These are phyloP conservation scores for Euclidia mi DNA, from an alignment of 2,888 invertebrate species.

Conservation along the genomic window DNA sequence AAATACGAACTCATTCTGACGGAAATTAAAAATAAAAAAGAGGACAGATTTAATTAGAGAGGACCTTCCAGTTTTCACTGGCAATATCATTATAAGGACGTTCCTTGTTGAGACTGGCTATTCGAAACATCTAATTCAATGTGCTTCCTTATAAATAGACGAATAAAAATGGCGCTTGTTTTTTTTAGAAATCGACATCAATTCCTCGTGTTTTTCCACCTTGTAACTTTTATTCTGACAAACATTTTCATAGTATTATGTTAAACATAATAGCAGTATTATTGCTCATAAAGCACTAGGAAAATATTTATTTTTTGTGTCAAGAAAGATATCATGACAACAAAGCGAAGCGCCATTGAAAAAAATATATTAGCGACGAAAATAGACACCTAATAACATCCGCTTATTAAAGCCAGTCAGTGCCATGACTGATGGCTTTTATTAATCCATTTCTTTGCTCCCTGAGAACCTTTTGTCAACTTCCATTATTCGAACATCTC, in stretches of 20 bases:
- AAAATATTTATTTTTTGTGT: slow-evolving; percentile 6
- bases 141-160: slow-evolving; percentile 17
- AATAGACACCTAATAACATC: slow-evolving; percentile 43
- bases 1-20: slow-evolving; percentile 57
- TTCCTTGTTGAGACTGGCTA: slow-evolving; percentile 35
- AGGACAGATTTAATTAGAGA: slow-evolving; percentile 67
- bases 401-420: slow-evolving; percentile 46
- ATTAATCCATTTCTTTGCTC: slow-evolving; percentile 49
- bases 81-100: slow-evolving; percentile 55
- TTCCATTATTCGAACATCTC: slow-evolving; percentile 60
- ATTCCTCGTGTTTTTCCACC: too few species aligned
- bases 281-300: too few species aligned
- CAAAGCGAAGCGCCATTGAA: slow-evolving; percentile 30
- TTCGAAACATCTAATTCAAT: slow-evolving; percentile 43
- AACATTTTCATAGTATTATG: background rate
- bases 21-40: slow-evolving; percentile 65
- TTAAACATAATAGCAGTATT: background rate
- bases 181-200: background rate
- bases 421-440: slow-evolving; percentile 44
- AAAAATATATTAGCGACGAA: too few species aligned
- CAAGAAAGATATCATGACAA: slow-evolving; percentile 14
- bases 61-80: slow-evolving; percentile 50
- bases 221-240: background rate
- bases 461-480: slow-evolving; percentile 46
- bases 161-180: slow-evolving; percentile 13